Percentiles rank a stretch among this genome's conserved stretches.
Evolutionary conservation across 2,888 invertebrate species (phyloP).

Genomic region (Mycogona germanica): DNA sequence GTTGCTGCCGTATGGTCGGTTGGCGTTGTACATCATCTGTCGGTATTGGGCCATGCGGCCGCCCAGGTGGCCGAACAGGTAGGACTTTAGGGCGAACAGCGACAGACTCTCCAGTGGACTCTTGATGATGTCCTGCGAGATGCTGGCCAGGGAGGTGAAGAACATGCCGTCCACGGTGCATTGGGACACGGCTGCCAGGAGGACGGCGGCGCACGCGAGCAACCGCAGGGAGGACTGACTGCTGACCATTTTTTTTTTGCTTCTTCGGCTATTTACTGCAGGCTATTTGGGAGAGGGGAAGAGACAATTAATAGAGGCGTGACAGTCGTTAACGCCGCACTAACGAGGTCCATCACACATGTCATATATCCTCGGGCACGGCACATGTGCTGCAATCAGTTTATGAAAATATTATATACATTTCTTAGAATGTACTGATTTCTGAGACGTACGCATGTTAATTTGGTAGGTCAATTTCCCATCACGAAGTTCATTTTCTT

Average conservation of each 20-base stretch:
- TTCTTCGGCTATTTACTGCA: too few species aligned
- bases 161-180: slow-evolving; percentile 13
- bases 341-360: too few species aligned
- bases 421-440: too few species aligned
- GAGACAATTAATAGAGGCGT: too few species aligned
- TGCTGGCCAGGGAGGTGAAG: slow-evolving; percentile 13
- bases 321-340: too few species aligned
- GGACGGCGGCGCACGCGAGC: not conserved
- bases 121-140: slow-evolving; percentile 11
- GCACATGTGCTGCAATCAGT: too few species aligned
- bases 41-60: slow-evolving; percentile 16
- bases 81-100: slow-evolving; percentile 15
- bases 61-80: slow-evolving; percentile 13
- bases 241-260: not conserved
- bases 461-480: too few species aligned
- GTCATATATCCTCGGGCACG: too few species aligned
- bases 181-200: slow-evolving; percentile 1
- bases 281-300: too few species aligned
- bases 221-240: slow-evolving; percentile 1
- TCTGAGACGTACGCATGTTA: too few species aligned
- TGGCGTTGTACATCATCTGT: slow-evolving; percentile 15
- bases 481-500: too few species aligned
- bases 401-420: too few species aligned
- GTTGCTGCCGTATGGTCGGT: not conserved
- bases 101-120: slow-evolving; percentile 15